A percentile compares a stretch with the other conserved stretches of the same genome.
Evolutionary conservation across 1,140 invertebrate genomes (phyloP).

Genomic region (Drosophila gunungcola): DNA sequence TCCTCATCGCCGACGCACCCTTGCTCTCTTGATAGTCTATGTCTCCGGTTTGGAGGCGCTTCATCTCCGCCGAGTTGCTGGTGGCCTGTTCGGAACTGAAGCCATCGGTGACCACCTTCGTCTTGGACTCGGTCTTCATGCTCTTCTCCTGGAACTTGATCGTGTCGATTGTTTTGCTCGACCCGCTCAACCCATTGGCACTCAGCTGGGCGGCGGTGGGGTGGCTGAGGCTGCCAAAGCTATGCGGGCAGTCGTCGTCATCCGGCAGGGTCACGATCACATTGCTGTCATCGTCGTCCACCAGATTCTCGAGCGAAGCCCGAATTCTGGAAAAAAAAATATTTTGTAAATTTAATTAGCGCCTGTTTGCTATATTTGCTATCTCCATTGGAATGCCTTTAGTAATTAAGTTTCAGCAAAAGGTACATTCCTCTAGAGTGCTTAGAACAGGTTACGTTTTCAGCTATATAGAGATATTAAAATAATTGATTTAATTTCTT

Average conservation of each 20-base stretch:
- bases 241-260: constrained; percentile 87
- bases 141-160: constrained; percentile 92
- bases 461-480: too few relatives aligned
- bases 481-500: too few relatives aligned
- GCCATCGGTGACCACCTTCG: constrained; percentile 92
- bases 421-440: not conserved
- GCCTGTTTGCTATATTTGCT: not conserved
- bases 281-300: constrained; percentile 86
- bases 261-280: constrained; percentile 92
- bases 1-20: constrained; percentile 87
- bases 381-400: not conserved
- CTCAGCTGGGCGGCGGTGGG: constrained; percentile 63
- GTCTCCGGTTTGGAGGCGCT: constrained; percentile 90
- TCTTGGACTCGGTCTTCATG: constrained; percentile 91
- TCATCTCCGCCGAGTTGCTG: constrained; percentile 92
- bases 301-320: constrained; percentile 88
- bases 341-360: not conserved
- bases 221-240: constrained; percentile 66
- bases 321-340: constrained; percentile 84
- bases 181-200: constrained; percentile 67
- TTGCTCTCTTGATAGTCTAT: constrained; percentile 91
- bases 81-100: constrained; percentile 91
- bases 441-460: too few relatives aligned
- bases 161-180: constrained; percentile 86
- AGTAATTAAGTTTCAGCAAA: not conserved